A percentile compares a stretch with the other conserved stretches of the same genome.
Evolutionary conservation across 2,888 invertebrate genomes (phyloP).

Genomic region (Phania funesta): DNA sequence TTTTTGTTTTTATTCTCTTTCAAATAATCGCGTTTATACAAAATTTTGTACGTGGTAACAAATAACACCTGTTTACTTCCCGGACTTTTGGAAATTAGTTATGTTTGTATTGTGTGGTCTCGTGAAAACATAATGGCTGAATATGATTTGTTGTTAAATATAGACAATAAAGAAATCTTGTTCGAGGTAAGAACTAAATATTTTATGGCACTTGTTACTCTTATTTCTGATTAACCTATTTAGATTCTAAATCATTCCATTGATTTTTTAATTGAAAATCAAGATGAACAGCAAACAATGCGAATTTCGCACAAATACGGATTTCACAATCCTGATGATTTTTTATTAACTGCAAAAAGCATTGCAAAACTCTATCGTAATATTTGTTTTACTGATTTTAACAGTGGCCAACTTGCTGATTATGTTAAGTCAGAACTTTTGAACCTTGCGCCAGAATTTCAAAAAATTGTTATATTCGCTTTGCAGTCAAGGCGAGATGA

Average conservation of each 20-base stretch:
- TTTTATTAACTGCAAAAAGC: slow-evolving; percentile 75
- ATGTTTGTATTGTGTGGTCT: no score
- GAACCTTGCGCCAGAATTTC: slow-evolving; percentile 75
- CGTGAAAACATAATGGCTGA: slow-evolving; percentile 63
- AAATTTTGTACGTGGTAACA: no score
- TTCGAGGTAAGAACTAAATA: slow-evolving; percentile 73
- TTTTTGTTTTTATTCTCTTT: no score
- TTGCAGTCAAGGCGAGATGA: slow-evolving; percentile 74
- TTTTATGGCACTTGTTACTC: neutral
- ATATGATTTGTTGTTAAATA: slow-evolving; percentile 75
- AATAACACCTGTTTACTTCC: no score
- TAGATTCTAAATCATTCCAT: slow-evolving; percentile 79
- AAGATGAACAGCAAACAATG: slow-evolving; percentile 74
- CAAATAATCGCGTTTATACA: no score
- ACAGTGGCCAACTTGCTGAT: slow-evolving; percentile 70
- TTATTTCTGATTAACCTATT: neutral
- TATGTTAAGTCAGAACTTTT: slow-evolving; percentile 70
- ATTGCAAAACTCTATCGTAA: slow-evolving; percentile 76
- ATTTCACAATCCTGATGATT: slow-evolving; percentile 78
- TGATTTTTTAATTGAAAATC: slow-evolving; percentile 78
- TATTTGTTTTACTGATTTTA: slow-evolving; percentile 70
- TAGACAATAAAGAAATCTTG: slow-evolving; percentile 79
- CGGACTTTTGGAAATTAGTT: no score
- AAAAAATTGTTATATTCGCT: slow-evolving; percentile 74
- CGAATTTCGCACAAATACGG: slow-evolving; percentile 79